A percentile compares a stretch with the other conserved stretches of the same genome.
Evolutionary conservation across 1,140 invertebrate species (phyloP).

Genomic region (Meteorus sp.): DNA sequence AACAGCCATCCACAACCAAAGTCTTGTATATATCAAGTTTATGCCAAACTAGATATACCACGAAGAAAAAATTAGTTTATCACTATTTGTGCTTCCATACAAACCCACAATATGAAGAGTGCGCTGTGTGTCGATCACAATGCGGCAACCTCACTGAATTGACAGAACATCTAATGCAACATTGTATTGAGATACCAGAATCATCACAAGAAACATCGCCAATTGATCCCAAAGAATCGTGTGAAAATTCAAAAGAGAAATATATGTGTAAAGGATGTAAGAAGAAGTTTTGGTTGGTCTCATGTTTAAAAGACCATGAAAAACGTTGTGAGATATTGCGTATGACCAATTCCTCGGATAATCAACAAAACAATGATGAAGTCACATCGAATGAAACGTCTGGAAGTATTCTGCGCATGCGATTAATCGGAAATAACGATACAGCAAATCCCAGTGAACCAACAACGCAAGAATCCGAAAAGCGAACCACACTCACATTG

Average conservation of each 20-base stretch:
- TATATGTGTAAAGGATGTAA: constrained; percentile 15
- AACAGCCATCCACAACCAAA: neutral
- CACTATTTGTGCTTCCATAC: constrained; percentile 15
- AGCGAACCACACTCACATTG: too few relatives aligned
- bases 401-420: too few relatives aligned
- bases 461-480: too few relatives aligned
- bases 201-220: constrained; percentile 8
- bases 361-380: neutral
- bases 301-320: constrained; percentile 11
- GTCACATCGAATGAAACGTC: too few relatives aligned
- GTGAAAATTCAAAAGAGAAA: constrained; percentile 15
- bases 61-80: constrained; percentile 1
- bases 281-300: constrained; percentile 13
- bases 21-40: constrained; percentile 6
- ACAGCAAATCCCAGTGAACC: neutral
- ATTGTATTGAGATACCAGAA: constrained; percentile 7
- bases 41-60: constrained; percentile 14
- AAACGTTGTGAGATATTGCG: neutral
- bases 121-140: neutral
- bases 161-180: constrained; percentile 1
- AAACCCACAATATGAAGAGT: neutral
- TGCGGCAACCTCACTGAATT: neutral
- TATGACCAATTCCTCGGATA: neutral
- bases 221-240: constrained; percentile 14
- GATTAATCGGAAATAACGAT: too few relatives aligned